Base-by-base conservation (phyloP, 2,113 vertebrate genomes). In the Eulacestoma nigropectus region DNA sequence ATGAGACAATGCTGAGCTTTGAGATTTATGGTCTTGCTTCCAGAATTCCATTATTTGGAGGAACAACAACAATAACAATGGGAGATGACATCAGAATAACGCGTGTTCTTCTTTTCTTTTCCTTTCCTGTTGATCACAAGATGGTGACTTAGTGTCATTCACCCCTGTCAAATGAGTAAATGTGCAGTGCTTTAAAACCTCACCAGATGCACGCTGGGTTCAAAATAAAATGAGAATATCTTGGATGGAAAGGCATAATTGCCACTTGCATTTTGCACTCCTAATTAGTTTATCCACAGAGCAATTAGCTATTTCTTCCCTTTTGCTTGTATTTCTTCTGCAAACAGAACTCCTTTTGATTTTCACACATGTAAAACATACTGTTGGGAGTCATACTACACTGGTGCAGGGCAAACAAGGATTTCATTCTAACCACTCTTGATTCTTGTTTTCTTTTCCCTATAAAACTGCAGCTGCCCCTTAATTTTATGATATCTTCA, bases 21-120 rank as follows among this genome's bases (percentile, higher is more conserved):
- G 96, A 97, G 97, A 98, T 97, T 98, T 97, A 96, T 94, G 86
- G 76, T 93, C 55, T 78, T 96, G 96, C 96, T 97, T 97, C 94
- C 95, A 97, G 95, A 97, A 97, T 94, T 82, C 95, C 94, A 95
- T 97, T 97, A 97, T 98, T 97, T 95, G 94, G 95, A 97, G 95
- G 85, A 85, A 95, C 80, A 97, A 93, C 89, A 96, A 96, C 96
- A 97, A 97, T 91, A 98, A 97, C 95, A 93, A 96, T 93, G 67
- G 95, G 96, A 97, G 95, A 97, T 98, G 97, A 97, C 96, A 96
- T 97, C 95, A 97, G 97, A 96, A 88, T 55, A 83, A 68, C 2
- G 72, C 67, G 93, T 96, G 76, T 52, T 90, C 75, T 74, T 57
- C 93, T 95, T 69, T 94, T 95, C 80, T 93, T 95, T 95, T 96